These are phyloP conservation scores for Tipula helvola DNA, from an alignment of 2,888 invertebrate species.

Conservation along the genomic window DNA sequence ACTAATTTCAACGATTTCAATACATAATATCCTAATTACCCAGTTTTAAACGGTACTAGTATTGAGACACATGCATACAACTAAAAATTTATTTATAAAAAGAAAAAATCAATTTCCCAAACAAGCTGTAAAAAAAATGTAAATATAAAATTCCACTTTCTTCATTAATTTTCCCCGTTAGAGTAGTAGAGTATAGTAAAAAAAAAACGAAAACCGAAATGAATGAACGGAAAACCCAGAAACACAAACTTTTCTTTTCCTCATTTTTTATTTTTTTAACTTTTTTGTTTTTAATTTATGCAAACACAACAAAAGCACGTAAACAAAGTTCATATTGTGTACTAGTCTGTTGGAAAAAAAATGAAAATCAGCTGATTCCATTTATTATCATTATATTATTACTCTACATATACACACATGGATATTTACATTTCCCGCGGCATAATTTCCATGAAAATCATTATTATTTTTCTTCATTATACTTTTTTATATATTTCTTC, in stretches of 20 bases:
- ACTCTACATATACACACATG: not conserved
- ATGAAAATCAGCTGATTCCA: not conserved
- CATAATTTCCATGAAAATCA: constrained; percentile 4
- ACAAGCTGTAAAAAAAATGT: not conserved
- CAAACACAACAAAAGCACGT: constrained; percentile 4
- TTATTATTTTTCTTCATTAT: not conserved
- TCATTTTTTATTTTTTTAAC: not conserved
- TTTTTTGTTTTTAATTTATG: constrained; percentile 4
- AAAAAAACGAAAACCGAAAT: not conserved
- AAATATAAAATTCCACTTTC: not conserved
- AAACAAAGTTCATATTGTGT: not conserved
- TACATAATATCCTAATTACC: not conserved
- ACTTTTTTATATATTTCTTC: not conserved
- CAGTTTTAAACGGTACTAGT: not conserved
- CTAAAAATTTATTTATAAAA: not conserved
- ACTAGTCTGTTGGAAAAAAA: not conserved
- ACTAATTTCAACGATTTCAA: not conserved
- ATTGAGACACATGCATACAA: not conserved
- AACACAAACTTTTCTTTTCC: not conserved
- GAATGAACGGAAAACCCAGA: not conserved
- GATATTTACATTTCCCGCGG: not conserved
- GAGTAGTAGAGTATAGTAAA: not conserved
- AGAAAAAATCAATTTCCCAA: not conserved
- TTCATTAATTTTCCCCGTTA: constrained; percentile 4
- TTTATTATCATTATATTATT: not conserved